Evolutionary conservation across 1,140 invertebrate genomes (phyloP).

Genomic region (Dendroctonus valens): DNA sequence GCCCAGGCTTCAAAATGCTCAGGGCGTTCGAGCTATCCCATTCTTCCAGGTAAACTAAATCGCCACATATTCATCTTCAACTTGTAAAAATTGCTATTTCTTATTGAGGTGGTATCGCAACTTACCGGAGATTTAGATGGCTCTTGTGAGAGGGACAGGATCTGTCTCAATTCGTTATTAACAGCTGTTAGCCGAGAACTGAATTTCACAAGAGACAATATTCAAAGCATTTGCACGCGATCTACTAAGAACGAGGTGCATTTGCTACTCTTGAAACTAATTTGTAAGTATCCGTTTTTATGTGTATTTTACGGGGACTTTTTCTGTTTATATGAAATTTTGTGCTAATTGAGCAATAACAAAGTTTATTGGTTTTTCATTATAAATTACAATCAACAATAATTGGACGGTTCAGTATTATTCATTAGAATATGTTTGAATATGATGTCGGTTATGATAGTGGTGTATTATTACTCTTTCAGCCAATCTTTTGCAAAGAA

Average conservation of each 20-base stretch:
- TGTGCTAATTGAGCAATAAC: neutral
- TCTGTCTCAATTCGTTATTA: conserved; percentile 73
- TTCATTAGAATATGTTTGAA: neutral
- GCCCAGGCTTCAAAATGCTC: conserved; percentile 60
- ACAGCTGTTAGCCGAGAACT: conserved; percentile 74
- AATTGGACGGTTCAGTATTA: too few relatives aligned
- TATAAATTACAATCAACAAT: too few relatives aligned
- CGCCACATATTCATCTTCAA: neutral
- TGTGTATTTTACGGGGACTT: conserved; percentile 55
- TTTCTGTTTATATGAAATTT: too few relatives aligned
- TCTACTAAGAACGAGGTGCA: conserved; percentile 76
- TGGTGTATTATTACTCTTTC: conserved; percentile 3
- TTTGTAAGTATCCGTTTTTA: conserved; percentile 73
- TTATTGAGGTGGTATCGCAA: conserved; percentile 78
- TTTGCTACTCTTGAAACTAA: conserved; percentile 81
- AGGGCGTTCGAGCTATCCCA: conserved; percentile 84
- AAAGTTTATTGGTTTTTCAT: neutral
- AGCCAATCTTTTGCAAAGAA: conserved; percentile 36
- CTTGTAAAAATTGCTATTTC: neutral
- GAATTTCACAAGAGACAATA: conserved; percentile 65
- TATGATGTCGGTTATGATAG: neutral
- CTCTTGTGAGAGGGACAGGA: conserved; percentile 74
- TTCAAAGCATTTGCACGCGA: conserved; percentile 58
- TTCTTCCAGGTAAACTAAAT: conserved; percentile 73
- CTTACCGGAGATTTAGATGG: conserved; percentile 86